Evolutionary conservation across 2,797 vertebrate species (phyloP).

Genomic region (Gobionotothen gibberifrons): DNA sequence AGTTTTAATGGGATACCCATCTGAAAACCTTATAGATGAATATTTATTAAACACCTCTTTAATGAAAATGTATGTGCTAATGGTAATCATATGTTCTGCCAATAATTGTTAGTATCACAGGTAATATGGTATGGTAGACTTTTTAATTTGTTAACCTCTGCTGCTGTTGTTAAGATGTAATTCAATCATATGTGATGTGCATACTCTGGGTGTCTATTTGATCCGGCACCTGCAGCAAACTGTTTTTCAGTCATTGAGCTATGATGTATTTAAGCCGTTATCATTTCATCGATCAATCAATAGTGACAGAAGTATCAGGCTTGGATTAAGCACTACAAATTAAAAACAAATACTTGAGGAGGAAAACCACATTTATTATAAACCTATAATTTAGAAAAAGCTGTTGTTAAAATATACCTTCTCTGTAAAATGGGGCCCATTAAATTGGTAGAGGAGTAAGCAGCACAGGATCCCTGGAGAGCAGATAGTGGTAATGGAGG

Average conservation of each 20-base stretch:
- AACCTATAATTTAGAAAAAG: not conserved
- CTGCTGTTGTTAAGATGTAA: not conserved
- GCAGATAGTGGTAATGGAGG: constrained; percentile 16
- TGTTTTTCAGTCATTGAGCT: not conserved
- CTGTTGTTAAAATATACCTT: not conserved
- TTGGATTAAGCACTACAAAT: not conserved
- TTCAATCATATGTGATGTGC: not conserved
- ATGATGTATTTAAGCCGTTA: constrained; percentile 1
- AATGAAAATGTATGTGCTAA: constrained; percentile 8
- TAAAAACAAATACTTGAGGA: not conserved
- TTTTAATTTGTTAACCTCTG: not conserved
- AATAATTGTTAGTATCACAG: constrained; percentile 11
- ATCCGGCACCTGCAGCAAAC: not conserved
- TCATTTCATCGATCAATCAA: not conserved
- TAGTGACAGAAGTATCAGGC: not conserved
- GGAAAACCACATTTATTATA: not conserved
- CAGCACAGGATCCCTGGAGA: not conserved
- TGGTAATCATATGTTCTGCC: constrained; percentile 23
- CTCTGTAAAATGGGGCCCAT: not conserved
- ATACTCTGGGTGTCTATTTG: not conserved
- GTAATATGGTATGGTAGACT: not conserved
- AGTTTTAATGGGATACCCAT: not conserved
- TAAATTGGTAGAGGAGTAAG: not conserved
- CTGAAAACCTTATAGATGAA: not conserved
- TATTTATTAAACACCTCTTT: constrained; percentile 17